Base-by-base conservation (phyloP, 2,113 vertebrate genomes). In the Zosterops hypoxanthus region DNA sequence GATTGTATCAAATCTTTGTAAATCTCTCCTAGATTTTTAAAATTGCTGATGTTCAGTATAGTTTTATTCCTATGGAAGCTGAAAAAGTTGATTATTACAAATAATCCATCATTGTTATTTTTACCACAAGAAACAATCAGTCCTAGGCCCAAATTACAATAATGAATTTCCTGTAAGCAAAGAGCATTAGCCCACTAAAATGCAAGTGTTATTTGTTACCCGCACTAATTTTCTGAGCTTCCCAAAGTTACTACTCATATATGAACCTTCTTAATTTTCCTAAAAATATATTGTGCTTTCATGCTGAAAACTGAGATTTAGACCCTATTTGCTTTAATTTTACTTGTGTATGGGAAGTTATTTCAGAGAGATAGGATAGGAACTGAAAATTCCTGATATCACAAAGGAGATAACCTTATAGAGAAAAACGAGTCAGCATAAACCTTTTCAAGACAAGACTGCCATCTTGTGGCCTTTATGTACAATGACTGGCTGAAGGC, bases 391-490 rank as follows among this genome's bases (percentile, higher is more conserved):
- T 13, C 4, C 7, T 14, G 19, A 29, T 46, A 14, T n/a, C 28
- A 73, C n/a, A 49, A 39, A 47, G 24, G 14, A n/a, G 17, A 19
- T 2, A 33, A 13, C 2, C 33, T 55, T 31, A n/a, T 18, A 20
- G 2, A n/a, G 8, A n/a, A 91, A 82, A 75, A 12, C 0, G 1
- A 9, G 3, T 26, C 28, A 59, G 17, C 3, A 5, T 12, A 19
- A 15, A 46, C 31, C 36, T 91, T 91, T 80, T 47, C 31, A 80
- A 69, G 59, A 42, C 73, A 93, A 94, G 50, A 28, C 75, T 94
- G 31, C 93, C 96, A 95, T 76, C 96, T 90, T 52, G 93, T 93
- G 96, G 90, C 8, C 5, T 41, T 55, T 50, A 2, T 39, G 29
- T 34, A 16, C 19, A 82, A 73, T 42, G 56, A 76, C 73, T 65